phyloP scores from a whole-genome alignment of 1,140 invertebrate species.

The Drosophila chauvacae region DNA sequence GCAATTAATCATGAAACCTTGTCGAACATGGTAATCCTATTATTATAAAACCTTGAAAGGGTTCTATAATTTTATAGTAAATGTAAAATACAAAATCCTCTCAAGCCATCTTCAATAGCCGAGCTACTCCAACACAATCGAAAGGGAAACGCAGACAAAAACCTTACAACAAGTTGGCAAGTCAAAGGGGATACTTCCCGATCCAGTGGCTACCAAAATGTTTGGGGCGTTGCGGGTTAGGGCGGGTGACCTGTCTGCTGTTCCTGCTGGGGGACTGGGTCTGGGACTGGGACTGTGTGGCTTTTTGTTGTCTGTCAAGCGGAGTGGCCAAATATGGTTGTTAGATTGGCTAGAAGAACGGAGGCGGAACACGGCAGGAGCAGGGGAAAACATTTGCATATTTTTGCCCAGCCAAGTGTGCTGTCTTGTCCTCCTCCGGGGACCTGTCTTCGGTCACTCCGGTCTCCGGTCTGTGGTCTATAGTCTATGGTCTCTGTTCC shows the following conservation, averaged over 20 bases:
- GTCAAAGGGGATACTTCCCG: slow-evolving; percentile 53
- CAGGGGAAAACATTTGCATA: slow-evolving; percentile 66
- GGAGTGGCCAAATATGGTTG: slow-evolving; percentile 81
- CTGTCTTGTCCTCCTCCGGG: slow-evolving; percentile 62
- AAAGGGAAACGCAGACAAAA: slow-evolving; percentile 18
- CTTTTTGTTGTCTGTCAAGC: slow-evolving; percentile 80
- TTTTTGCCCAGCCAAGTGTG: slow-evolving; percentile 47
- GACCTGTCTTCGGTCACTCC: slow-evolving; percentile 72
- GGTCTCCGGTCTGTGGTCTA: slow-evolving; percentile 10
- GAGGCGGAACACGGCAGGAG: slow-evolving; percentile 41
- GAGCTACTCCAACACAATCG: not conserved
- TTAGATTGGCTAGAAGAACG: slow-evolving; percentile 63
- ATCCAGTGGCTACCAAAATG: slow-evolving; percentile 53
- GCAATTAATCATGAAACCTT: not conserved
- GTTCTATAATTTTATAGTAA: not conserved
- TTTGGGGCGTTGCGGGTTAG: slow-evolving; percentile 43
- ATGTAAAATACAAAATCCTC: not conserved
- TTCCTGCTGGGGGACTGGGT: slow-evolving; percentile 12
- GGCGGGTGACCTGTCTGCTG: slow-evolving; percentile 38
- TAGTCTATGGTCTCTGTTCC: slow-evolving; percentile 1
- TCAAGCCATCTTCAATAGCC: not conserved
- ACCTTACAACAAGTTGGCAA: slow-evolving; percentile 52
- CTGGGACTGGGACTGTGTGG: slow-evolving; percentile 19
- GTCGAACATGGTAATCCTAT: not conserved
- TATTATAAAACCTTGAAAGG: not conserved